A percentile compares a stretch with the other conserved stretches of the same genome.
These are phyloP conservation scores for Diaprepes abbreviatus DNA, from an alignment of 2,888 invertebrate species.

Conservation along the genomic window DNA sequence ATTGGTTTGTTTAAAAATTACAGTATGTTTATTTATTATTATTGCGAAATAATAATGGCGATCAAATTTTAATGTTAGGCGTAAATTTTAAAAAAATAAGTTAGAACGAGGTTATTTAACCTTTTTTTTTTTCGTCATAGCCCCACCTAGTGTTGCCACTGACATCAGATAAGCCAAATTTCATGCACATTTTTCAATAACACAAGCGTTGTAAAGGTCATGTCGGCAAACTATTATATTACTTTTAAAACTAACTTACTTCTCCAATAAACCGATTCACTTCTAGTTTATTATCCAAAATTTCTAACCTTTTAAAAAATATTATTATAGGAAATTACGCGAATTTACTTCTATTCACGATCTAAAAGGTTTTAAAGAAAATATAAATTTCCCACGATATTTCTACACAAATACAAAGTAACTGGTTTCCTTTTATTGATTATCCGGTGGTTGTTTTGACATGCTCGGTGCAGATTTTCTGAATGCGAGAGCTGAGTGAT, in stretches of 20 bases:
- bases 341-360: not conserved
- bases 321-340: not conserved
- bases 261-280: not conserved
- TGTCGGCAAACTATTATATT: not conserved
- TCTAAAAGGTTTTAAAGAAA: not conserved
- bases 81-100: no score
- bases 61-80: no score
- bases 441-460: conserved; percentile 33
- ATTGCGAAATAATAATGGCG: no score
- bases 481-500: conserved; percentile 35
- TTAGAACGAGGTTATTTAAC: no score
- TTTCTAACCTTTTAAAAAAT: not conserved
- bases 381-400: conserved; percentile 5
- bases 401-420: conserved; percentile 16
- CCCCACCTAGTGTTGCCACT: not conserved
- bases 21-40: no score
- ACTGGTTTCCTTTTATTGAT: conserved; percentile 37
- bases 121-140: no score
- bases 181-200: not conserved
- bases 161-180: not conserved
- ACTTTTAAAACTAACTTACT: conserved; percentile 1
- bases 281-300: not conserved
- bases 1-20: no score
- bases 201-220: conserved; percentile 6
- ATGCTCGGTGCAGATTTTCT: conserved; percentile 40